These are phyloP conservation scores for Yponomeuta cagnagella DNA, from an alignment of 2,888 invertebrate species.

Conservation along the genomic window DNA sequence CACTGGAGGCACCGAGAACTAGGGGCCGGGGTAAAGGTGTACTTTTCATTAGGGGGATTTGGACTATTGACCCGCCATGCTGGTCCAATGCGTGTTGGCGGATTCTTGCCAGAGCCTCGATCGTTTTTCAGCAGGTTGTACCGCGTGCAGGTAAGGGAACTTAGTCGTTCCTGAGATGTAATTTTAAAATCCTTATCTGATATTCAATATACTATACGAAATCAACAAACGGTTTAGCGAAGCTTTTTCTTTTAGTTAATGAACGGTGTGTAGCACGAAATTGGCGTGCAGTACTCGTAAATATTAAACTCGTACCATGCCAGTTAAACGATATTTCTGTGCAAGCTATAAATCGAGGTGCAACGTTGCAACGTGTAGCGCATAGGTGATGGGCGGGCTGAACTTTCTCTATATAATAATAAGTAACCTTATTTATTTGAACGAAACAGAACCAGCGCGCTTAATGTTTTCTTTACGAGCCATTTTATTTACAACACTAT, in stretches of 20 bases:
- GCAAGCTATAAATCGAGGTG: conserved; percentile 10
- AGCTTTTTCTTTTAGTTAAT: background rate
- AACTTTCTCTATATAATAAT: background rate
- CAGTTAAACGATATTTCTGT: conserved; percentile 9
- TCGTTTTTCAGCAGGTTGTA: too few relatives aligned
- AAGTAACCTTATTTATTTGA: conserved; percentile 6
- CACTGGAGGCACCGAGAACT: too few relatives aligned
- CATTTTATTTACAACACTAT: background rate
- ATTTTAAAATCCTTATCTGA: too few relatives aligned
- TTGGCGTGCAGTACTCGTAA: conserved; percentile 10
- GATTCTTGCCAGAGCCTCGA: too few relatives aligned
- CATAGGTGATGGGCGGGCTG: conserved; percentile 12
- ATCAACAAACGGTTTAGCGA: background rate
- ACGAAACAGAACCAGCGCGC: background rate
- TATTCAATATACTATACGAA: too few relatives aligned
- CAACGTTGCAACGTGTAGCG: conserved; percentile 14
- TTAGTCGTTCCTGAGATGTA: too few relatives aligned
- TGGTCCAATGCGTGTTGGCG: too few relatives aligned
- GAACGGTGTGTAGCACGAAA: background rate
- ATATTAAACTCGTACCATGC: conserved; percentile 7
- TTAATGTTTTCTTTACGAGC: background rate
- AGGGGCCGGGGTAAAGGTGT: too few relatives aligned
- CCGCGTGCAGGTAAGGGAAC: too few relatives aligned
- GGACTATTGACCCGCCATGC: too few relatives aligned
- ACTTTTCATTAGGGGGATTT: too few relatives aligned